Conservation (phyloP, 1,140 invertebrate genomes). For the Papilio aristodemus region DNA sequence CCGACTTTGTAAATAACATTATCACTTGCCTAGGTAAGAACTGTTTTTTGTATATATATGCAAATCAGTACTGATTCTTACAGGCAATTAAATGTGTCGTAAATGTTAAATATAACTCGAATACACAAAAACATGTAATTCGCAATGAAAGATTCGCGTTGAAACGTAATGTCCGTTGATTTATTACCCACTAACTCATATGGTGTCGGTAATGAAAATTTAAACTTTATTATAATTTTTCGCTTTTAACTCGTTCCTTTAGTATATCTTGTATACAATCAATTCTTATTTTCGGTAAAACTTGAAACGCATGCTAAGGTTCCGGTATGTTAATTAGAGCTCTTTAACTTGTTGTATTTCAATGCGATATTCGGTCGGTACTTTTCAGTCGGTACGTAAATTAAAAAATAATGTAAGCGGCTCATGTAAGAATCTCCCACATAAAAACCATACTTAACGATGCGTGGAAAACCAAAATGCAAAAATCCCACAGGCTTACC, state of each 20-base stretch:
- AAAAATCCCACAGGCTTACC: conserved; percentile 64
- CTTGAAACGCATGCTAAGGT: conserved; percentile 21
- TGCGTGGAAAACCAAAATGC: conserved; percentile 44
- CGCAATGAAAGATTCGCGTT: background rate
- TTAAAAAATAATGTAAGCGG: conserved; percentile 37
- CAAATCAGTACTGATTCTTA: background rate
- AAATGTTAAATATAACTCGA: background rate
- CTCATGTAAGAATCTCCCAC: conserved; percentile 38
- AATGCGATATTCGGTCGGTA: conserved; percentile 13
- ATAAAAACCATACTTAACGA: conserved; percentile 41
- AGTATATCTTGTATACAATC: conserved; percentile 15
- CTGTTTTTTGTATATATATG: background rate
- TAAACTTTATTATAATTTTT: conserved; percentile 2
- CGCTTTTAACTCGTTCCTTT: background rate
- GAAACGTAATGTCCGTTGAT: background rate
- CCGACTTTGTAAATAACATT: background rate
- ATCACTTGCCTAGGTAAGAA: background rate
- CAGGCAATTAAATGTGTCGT: background rate
- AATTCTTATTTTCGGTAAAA: conserved; percentile 29
- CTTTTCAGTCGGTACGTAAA: conserved; percentile 31
- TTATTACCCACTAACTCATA: background rate
- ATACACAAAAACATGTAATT: background rate
- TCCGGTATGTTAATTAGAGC: conserved; percentile 31
- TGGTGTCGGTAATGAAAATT: background rate
- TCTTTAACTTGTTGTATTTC: conserved; percentile 28